Evolutionary conservation across 2,888 invertebrate genomes (phyloP).

Genomic region (Drosophila putrida): DNA sequence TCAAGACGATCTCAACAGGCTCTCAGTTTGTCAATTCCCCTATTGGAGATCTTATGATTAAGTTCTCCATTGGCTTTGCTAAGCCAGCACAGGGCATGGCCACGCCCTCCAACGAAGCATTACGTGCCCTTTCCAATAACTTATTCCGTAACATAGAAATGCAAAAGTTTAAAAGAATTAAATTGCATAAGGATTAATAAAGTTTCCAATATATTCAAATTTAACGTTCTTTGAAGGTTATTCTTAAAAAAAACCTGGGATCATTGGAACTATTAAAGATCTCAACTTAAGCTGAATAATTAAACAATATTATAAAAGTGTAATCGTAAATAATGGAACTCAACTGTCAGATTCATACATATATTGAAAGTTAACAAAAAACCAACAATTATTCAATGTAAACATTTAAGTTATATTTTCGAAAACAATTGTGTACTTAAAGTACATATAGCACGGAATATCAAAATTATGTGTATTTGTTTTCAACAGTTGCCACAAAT

Average conservation of each 20-base stretch:
- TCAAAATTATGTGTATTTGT: background rate
- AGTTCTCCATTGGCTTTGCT: conserved; percentile 81
- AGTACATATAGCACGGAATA: conserved; percentile 4
- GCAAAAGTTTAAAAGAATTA: conserved; percentile 53
- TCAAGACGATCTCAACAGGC: conserved; percentile 77
- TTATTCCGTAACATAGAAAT: conserved; percentile 61
- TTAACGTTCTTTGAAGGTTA: background rate
- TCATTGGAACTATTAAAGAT: too few species aligned
- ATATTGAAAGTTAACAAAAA: background rate
- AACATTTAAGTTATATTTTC: background rate
- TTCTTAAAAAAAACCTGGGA: too few species aligned
- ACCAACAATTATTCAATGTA: background rate
- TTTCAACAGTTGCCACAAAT: background rate
- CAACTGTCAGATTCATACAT: background rate
- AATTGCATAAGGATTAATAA: conserved; percentile 27
- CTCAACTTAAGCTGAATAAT: too few species aligned
- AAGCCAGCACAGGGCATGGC: conserved; percentile 46
- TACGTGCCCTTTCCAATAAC: conserved; percentile 61
- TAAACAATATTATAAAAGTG: too few species aligned
- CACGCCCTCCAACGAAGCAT: conserved; percentile 44
- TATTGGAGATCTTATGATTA: conserved; percentile 81
- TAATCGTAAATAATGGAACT: background rate
- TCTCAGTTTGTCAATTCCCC: conserved; percentile 82
- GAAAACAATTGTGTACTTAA: conserved; percentile 2
- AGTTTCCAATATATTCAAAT: conserved; percentile 4